Evolutionary conservation across 2,797 vertebrate species (phyloP).

Genomic region (Mormyrops boulengeri): DNA sequence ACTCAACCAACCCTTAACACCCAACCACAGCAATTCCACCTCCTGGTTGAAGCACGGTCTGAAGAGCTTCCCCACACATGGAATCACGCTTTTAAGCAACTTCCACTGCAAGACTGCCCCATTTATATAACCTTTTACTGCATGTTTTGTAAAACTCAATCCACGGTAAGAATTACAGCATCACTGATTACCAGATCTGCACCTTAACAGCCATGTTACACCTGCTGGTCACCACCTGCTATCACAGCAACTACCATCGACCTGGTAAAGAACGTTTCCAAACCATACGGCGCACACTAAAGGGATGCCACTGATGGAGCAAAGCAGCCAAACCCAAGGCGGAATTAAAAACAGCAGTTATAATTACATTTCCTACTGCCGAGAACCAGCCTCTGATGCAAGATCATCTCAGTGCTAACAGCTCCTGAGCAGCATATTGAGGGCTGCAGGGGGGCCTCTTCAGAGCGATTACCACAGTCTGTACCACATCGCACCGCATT

Average conservation of each 20-base stretch:
- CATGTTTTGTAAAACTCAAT: not conserved
- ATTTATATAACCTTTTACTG: not conserved
- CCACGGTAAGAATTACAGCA: not conserved
- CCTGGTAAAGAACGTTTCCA: not conserved
- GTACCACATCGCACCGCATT: not conserved
- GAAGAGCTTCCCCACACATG: not conserved
- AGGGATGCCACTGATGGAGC: not conserved
- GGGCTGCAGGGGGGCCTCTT: not conserved
- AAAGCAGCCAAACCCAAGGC: not conserved
- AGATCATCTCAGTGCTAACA: not conserved
- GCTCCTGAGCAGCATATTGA: not conserved
- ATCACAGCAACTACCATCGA: not conserved
- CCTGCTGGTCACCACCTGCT: not conserved
- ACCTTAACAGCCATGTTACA: not conserved
- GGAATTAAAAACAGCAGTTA: not conserved
- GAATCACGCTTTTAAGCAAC: not conserved
- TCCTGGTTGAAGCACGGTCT: slow-evolving; percentile 3
- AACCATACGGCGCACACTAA: not conserved
- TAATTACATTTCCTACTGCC: not conserved
- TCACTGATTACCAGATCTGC: not conserved
- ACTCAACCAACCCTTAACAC: not conserved
- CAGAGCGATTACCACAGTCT: not conserved
- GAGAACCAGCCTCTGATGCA: not conserved
- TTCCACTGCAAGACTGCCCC: not conserved
- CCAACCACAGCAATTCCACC: slow-evolving; percentile 19